Evolutionary conservation across 2,113 vertebrate species (phyloP).

Genomic region (Vulpes lagopus): DNA sequence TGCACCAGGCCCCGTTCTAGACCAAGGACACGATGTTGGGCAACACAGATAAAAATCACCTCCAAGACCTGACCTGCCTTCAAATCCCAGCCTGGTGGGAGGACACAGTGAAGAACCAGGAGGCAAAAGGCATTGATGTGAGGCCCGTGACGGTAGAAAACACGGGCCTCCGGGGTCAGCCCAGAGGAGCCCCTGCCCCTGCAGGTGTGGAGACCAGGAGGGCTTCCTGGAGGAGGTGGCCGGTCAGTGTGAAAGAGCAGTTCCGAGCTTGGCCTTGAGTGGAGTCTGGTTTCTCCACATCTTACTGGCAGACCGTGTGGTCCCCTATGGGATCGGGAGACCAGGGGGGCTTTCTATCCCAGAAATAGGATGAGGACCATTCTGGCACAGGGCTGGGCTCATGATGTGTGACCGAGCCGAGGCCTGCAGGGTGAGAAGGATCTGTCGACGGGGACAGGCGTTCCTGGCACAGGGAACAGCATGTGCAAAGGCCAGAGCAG

Average conservation of each 20-base stretch:
- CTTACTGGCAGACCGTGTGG: not conserved
- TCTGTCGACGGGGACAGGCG: not conserved
- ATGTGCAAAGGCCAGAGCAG: not conserved
- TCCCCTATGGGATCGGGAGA: rapidly evolving
- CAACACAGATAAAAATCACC: not conserved
- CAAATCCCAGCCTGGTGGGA: not conserved
- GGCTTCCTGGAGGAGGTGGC: not conserved
- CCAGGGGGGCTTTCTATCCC: not conserved
- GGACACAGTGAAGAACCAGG: not conserved
- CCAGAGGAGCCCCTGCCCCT: not conserved
- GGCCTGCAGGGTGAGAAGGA: not conserved
- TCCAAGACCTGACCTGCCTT: not conserved
- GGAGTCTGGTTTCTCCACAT: not conserved
- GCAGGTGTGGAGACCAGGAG: not conserved
- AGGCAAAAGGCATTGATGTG: not conserved
- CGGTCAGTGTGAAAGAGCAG: not conserved
- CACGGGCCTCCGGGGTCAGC: not conserved
- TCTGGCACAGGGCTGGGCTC: not conserved
- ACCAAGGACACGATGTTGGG: not conserved
- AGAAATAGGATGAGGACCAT: not conserved
- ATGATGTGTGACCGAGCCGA: not conserved
- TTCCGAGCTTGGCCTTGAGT: not conserved
- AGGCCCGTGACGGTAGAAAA: not conserved
- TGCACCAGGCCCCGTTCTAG: not conserved
- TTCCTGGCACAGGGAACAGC: not conserved